Percentiles rank a stretch among this genome's conserved stretches.
Evolutionary conservation across 2,113 vertebrate genomes (phyloP).

Genomic region (Dascyllus trimaculatus): DNA sequence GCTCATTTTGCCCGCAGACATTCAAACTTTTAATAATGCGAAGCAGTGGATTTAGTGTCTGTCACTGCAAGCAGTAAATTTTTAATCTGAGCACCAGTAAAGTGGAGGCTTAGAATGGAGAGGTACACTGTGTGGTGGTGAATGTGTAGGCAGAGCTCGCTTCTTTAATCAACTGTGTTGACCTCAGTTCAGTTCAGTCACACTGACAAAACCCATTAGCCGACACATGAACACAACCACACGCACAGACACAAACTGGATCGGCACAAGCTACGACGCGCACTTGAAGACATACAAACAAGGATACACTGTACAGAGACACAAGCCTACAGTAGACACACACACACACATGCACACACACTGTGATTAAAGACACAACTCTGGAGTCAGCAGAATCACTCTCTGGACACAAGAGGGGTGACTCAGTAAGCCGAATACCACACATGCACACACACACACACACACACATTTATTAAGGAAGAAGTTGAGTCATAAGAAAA

Average conservation of each 20-base stretch:
- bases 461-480: conserved; percentile 20
- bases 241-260: conserved; percentile 6
- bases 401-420: conserved; percentile 62
- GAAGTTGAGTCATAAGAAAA: conserved; percentile 50
- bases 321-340: conserved; percentile 12
- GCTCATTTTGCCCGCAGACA: conserved; percentile 60
- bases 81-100: conserved; percentile 62
- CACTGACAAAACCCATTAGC: conserved; percentile 71
- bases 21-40: conserved; percentile 63
- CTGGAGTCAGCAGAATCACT: conserved; percentile 71
- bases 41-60: conserved; percentile 64
- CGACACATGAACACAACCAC: conserved; percentile 14
- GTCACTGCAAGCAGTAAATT: conserved; percentile 66
- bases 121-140: conserved; percentile 43
- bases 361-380: conserved; percentile 62
- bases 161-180: conserved; percentile 61
- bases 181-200: conserved; percentile 69
- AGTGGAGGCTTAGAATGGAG: conserved; percentile 59
- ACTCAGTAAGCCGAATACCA: conserved; percentile 62
- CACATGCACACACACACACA: conserved; percentile 15
- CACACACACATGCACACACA: conserved; percentile 24
- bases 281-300: conserved; percentile 45
- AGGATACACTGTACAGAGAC: conserved; percentile 24
- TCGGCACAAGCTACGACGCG: conserved; percentile 18
- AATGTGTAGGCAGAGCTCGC: conserved; percentile 50